Conservation (phyloP, 2,113 vertebrate species). For the Myanophis thanlyinensis region DNA sequence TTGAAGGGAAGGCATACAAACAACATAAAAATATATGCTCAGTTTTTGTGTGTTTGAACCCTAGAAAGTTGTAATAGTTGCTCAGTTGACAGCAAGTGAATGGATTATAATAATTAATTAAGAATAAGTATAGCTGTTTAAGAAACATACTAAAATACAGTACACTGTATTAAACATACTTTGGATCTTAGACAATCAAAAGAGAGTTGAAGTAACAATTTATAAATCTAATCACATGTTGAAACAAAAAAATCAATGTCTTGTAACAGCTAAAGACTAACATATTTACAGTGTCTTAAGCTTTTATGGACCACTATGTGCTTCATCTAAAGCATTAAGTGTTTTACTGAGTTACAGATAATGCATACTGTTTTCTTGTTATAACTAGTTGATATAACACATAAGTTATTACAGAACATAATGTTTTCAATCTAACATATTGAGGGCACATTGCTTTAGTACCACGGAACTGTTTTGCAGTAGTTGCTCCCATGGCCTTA, state of each 20-base stretch:
- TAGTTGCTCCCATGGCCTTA: not conserved
- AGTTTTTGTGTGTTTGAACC: not conserved
- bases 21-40: not conserved
- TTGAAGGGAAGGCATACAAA: not conserved
- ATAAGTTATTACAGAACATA: not conserved
- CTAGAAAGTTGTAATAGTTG: slow-evolving; percentile 40
- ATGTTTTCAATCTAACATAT: not conserved
- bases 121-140: not conserved
- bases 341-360: not conserved
- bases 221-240: not conserved
- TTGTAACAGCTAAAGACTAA: not conserved
- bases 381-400: not conserved
- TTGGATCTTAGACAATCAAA: not conserved
- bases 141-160: not conserved
- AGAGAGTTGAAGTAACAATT: not conserved
- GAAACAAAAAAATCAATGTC: not conserved
- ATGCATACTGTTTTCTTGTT: not conserved
- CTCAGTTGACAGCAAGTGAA: slow-evolving; percentile 54
- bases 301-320: not conserved
- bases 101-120: slow-evolving; percentile 24
- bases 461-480: not conserved
- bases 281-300: not conserved
- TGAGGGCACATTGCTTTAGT: not conserved
- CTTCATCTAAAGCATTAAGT: not conserved
- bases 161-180: not conserved